These are phyloP conservation scores for Oreochromis aureus DNA, from an alignment of 2,113 vertebrate species.

Conservation along the genomic window DNA sequence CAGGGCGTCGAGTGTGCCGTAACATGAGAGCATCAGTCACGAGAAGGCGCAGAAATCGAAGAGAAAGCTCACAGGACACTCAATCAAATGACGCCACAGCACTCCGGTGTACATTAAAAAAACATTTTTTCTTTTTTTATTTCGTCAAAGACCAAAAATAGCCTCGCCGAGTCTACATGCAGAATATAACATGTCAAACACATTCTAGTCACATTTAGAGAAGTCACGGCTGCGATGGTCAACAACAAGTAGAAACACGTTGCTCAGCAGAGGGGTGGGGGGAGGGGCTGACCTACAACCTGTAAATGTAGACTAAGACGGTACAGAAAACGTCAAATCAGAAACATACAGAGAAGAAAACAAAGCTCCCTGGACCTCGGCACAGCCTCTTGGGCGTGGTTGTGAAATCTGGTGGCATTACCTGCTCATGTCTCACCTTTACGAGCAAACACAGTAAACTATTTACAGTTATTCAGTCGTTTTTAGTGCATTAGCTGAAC, in stretches of 20 bases:
- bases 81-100: not conserved
- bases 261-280: constrained; percentile 7
- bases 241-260: constrained; percentile 75
- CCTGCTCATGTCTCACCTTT: not conserved
- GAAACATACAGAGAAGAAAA: not conserved
- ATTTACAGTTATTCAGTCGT: not conserved
- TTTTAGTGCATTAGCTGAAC: not conserved
- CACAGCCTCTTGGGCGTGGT: not conserved
- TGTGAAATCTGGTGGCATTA: not conserved
- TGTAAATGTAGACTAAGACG: constrained; percentile 43
- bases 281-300: constrained; percentile 59
- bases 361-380: not conserved
- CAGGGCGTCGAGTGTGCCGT: not conserved
- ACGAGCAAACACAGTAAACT: not conserved
- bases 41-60: not conserved
- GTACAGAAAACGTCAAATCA: not conserved
- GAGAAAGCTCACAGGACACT: not conserved
- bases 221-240: constrained; percentile 71
- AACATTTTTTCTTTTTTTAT: constrained; percentile 38
- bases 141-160: constrained; percentile 74
- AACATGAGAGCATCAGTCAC: not conserved
- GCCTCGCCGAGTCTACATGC: constrained; percentile 82
- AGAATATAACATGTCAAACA: constrained; percentile 83
- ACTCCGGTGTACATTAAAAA: constrained; percentile 26
- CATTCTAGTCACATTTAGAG: constrained; percentile 79